Base-by-base conservation (phyloP, 2,888 invertebrate genomes). In the Rhingia campestris region DNA sequence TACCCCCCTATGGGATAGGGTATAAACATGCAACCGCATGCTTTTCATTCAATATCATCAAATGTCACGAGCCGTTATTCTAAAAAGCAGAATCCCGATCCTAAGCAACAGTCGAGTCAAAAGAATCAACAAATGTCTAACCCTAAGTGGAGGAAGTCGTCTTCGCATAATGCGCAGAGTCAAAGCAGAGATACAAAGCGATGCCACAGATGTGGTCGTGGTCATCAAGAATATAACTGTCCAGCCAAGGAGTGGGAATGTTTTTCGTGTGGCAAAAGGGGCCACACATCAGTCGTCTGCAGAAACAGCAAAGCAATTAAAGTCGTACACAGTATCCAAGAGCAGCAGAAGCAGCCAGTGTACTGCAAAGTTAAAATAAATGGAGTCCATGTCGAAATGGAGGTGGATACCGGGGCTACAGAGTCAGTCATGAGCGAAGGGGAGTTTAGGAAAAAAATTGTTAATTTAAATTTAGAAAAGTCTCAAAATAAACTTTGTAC, bases 361-460 rank as follows among this genome's bases (percentile, higher is more conserved):
- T 30, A 56, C 22, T 47, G 56, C 9, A 47, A 0, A 5, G 59
- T 70, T 10, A 51, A 51, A 33, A 59, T 61, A 4, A 61, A 72
- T 45, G 53, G 35, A 41, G 12, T 45, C 53, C 33, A 22, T 6
- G 35, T 72, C n/a, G 72, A 61, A n/a, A 72, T 61, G 61, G 59
- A 37, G 39, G 39, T 37, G 7, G 39, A 37, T 37, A 37, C 39
- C 4, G 39, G 39, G 7, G 7, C 51, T 9, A 59, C 59, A 33
- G 51, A 54, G 30, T 69, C 56, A 6, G 56, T 69, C 33, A 59
- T 39, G 54, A 67, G 37, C n/a, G 49, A 69, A 56, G 39, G n/a
- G n/a, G n/a, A n/a, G n/a, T n/a, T n/a, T n/a, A n/a, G n/a, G n/a
- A n/a, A n/a, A n/a, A n/a, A n/a, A n/a, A n/a, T n/a, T n/a, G n/a